Percentiles rank a stretch among this genome's conserved stretches.
phyloP scores from a whole-genome alignment of 1,140 invertebrate species.

The Chionoecetes opilio region DNA sequence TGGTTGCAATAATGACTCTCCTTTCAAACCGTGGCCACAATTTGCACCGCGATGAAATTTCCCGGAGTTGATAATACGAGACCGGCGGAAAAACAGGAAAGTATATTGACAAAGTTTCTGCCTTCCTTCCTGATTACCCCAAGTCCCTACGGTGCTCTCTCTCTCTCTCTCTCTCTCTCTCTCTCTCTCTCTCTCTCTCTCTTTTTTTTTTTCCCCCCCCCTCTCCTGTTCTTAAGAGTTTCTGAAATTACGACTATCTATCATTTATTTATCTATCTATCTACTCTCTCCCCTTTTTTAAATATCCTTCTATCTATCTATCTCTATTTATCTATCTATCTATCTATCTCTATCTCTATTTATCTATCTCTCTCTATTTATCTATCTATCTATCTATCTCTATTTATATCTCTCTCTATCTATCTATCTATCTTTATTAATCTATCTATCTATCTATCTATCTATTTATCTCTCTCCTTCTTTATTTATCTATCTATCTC shows the following conservation, averaged over 20 bases:
- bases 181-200: constrained; percentile 24
- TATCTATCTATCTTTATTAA: not conserved
- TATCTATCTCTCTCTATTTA: not conserved
- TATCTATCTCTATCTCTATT: not conserved
- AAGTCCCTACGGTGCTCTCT: too few species aligned
- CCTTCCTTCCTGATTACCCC: too few species aligned
- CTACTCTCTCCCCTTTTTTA: too few species aligned
- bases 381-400: not conserved
- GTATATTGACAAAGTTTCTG: not conserved
- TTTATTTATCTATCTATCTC: not conserved
- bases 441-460: not conserved
- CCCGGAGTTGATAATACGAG: not conserved
- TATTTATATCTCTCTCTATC: not conserved
- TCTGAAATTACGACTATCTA: too few species aligned
- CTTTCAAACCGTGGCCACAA: not conserved
- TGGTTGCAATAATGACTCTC: not conserved
- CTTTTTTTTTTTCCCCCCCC: not conserved
- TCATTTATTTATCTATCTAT: too few species aligned
- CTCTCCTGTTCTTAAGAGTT: not conserved
- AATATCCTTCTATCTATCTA: too few species aligned
- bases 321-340: not conserved
- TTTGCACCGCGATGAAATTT: not conserved
- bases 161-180: not conserved
- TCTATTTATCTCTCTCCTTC: not conserved
- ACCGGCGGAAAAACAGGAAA: not conserved